Evolutionary conservation across 2,888 invertebrate genomes (phyloP).

Genomic region (Disparrhopalites patrizii): DNA sequence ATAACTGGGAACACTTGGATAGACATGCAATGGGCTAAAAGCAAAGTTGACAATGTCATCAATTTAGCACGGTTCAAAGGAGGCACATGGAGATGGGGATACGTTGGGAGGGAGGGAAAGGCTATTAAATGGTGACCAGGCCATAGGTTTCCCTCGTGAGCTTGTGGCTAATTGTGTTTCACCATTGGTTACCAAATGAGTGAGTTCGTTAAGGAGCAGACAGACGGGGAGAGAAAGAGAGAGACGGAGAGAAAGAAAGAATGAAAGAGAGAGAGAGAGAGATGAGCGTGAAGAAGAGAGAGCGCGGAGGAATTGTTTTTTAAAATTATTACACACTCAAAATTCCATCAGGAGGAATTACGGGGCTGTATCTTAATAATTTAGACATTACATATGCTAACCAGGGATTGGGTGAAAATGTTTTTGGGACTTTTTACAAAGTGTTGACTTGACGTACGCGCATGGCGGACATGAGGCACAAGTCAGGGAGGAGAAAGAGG

Average conservation of each 20-base stretch:
- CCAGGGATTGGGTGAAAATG: slow-evolving; percentile 9
- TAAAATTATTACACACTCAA: slow-evolving; percentile 12
- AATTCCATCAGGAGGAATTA: slow-evolving; percentile 12
- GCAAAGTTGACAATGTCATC: too few relatives aligned
- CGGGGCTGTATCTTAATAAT: neutral
- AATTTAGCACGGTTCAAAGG: too few relatives aligned
- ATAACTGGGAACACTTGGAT: too few relatives aligned
- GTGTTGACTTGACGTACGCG: slow-evolving; percentile 10
- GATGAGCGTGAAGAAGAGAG: slow-evolving; percentile 2
- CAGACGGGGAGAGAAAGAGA: slow-evolving; percentile 1
- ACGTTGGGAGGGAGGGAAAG: too few relatives aligned
- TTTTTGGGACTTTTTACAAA: neutral
- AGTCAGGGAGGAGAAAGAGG: neutral
- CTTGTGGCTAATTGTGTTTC: too few relatives aligned
- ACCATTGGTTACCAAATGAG: too few relatives aligned
- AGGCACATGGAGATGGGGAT: too few relatives aligned
- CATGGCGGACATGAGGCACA: neutral
- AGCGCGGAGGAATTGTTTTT: too few relatives aligned
- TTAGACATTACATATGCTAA: slow-evolving; percentile 6
- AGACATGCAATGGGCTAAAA: too few relatives aligned
- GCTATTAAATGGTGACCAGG: too few relatives aligned
- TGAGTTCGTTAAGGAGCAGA: neutral
- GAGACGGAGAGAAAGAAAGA: neutral
- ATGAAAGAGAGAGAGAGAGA: neutral
- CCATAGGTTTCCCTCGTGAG: too few relatives aligned